These are phyloP conservation scores for Eriosoma lanigerum DNA, from an alignment of 1,140 invertebrate species.

Conservation along the genomic window DNA sequence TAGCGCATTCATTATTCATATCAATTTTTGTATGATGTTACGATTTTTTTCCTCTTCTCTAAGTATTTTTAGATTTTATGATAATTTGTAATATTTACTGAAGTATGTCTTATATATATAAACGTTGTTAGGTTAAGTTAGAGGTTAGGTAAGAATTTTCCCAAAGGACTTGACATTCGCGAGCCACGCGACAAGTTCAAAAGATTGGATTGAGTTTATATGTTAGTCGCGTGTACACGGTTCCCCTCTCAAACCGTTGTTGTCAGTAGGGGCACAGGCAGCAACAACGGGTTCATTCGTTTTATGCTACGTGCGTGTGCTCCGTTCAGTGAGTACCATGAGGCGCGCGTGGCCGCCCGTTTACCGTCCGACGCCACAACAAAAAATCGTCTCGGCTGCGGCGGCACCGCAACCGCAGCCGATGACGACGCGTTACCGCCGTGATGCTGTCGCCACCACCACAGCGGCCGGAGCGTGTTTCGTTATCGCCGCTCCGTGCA, in stretches of 20 bases:
- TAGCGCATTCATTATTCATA: too few relatives aligned
- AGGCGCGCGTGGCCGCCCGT: slow-evolving; percentile 57
- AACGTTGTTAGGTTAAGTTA: too few relatives aligned
- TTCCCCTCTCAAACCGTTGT: not conserved
- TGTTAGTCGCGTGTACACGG: not conserved
- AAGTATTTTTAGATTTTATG: too few relatives aligned
- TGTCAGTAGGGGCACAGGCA: not conserved
- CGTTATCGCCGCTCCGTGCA: slow-evolving; percentile 16
- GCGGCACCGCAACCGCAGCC: not conserved
- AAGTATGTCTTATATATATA: too few relatives aligned
- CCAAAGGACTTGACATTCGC: too few relatives aligned
- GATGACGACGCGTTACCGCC: slow-evolving; percentile 17
- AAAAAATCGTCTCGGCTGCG: slow-evolving; percentile 8
- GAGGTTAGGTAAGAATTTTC: too few relatives aligned
- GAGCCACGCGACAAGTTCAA: too few relatives aligned
- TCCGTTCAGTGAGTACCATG: slow-evolving; percentile 40
- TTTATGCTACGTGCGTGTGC: not conserved
- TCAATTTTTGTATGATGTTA: too few relatives aligned
- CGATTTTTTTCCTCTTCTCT: too few relatives aligned
- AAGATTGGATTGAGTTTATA: too few relatives aligned
- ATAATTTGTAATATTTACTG: too few relatives aligned
- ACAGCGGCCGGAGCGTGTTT: not conserved
- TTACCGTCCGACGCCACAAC: slow-evolving; percentile 52
- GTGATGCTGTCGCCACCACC: not conserved
- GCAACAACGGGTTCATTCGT: not conserved